A percentile compares a stretch with the other conserved stretches of the same genome.
These are phyloP conservation scores for Petroica traversi DNA, from an alignment of 2,113 vertebrate species.

Conservation along the genomic window DNA sequence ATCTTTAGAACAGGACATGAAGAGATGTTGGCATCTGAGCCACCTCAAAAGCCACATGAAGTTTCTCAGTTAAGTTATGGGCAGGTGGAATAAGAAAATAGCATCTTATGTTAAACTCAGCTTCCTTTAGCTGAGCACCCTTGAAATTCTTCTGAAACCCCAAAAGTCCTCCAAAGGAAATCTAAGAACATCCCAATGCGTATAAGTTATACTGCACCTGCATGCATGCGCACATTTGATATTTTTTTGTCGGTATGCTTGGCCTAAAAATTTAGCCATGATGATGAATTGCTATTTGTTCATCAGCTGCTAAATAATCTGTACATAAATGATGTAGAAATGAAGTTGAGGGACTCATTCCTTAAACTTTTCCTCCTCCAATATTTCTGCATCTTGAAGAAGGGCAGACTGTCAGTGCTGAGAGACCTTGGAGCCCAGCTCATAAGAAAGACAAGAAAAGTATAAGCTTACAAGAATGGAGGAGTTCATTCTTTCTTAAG, in stretches of 20 bases:
- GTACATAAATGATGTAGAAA: not conserved
- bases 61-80: not conserved
- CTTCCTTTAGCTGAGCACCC: not conserved
- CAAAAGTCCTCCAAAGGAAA: not conserved
- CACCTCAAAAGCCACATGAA: not conserved
- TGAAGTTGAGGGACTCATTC: not conserved
- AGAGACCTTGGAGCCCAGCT: not conserved
- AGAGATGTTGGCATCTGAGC: not conserved
- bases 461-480: not conserved
- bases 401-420: not conserved
- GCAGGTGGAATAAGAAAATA: not conserved
- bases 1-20: not conserved
- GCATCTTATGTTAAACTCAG: not conserved
- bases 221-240: not conserved
- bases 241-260: not conserved
- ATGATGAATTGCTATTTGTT: not conserved
- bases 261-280: not conserved
- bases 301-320: not conserved
- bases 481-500: not conserved
- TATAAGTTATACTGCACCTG: not conserved
- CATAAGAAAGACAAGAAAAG: not conserved
- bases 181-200: not conserved
- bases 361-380: not conserved
- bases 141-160: not conserved
- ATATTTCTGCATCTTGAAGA: rapidly evolving